Percentiles rank a stretch among this genome's conserved stretches.
phyloP scores from a whole-genome alignment of 2,113 vertebrate species.

The Clarias macrocephalus region DNA sequence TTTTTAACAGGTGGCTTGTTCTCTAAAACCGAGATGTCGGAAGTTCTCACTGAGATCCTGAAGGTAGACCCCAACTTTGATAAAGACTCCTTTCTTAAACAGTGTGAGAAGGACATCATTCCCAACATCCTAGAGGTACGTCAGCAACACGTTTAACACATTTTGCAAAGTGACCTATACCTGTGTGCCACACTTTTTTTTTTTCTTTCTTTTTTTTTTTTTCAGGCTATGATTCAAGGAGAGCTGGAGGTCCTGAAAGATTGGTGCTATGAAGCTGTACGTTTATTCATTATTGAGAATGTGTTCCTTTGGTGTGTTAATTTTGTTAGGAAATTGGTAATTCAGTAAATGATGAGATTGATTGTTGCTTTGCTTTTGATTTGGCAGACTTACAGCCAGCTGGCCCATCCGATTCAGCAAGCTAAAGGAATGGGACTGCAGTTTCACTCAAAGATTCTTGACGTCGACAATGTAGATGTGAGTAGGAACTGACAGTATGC shows the following conservation, averaged over 20 bases:
- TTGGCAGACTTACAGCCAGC: conserved; percentile 89
- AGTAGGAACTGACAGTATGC: conserved; percentile 64
- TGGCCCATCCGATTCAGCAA: conserved; percentile 92
- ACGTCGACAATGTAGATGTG: conserved; percentile 92
- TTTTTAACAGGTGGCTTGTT: conserved; percentile 83
- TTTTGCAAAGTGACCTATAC: neutral
- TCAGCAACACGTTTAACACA: neutral
- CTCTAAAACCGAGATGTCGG: conserved; percentile 96
- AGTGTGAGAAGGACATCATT: conserved; percentile 90
- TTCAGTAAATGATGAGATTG: neutral
- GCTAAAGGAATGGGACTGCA: conserved; percentile 86
- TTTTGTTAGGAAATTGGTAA: neutral
- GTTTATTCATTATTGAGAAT: conserved; percentile 47
- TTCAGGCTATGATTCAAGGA: conserved; percentile 89
- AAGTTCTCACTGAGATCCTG: conserved; percentile 93
- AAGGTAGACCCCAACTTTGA: conserved; percentile 89
- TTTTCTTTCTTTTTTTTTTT: conserved; percentile 22
- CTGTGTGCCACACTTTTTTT: neutral
- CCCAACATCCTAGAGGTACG: conserved; percentile 93
- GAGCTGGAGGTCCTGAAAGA: conserved; percentile 96
- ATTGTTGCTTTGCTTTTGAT: conserved; percentile 26
- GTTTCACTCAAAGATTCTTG: conserved; percentile 91
- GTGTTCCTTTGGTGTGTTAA: neutral
- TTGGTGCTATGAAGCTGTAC: conserved; percentile 97
- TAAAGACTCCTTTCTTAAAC: conserved; percentile 88